phyloP scores from a whole-genome alignment of 2,113 vertebrate species.

The Glaucomys volans region DNA sequence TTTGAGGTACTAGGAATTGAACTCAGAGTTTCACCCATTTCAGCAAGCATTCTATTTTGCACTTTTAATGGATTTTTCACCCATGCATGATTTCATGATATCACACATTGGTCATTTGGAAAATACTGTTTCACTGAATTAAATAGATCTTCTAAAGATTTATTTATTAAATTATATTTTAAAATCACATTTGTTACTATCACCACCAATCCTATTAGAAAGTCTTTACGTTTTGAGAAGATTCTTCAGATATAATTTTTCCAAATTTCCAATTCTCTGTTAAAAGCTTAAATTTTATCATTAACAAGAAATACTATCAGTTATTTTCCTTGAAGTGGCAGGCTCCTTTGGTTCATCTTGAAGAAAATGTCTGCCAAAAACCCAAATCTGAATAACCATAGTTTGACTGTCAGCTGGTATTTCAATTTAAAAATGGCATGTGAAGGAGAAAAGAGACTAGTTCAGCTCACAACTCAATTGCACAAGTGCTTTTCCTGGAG shows the following conservation, averaged over 20 bases:
- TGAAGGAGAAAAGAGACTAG: background rate
- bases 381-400: background rate
- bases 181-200: background rate
- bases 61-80: background rate
- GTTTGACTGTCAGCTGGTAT: conserved; percentile 19
- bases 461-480: background rate
- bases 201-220: background rate
- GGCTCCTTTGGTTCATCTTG: conserved; percentile 46
- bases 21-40: too few species aligned
- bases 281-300: background rate
- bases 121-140: conserved; percentile 23
- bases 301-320: background rate
- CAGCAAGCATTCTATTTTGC: background rate
- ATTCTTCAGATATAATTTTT: conserved; percentile 12
- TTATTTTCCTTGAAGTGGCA: conserved; percentile 5
- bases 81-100: background rate
- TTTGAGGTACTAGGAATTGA: too few species aligned
- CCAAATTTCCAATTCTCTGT: conserved; percentile 37
- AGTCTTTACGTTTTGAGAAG: conserved; percentile 2
- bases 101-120: background rate
- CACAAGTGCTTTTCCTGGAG: background rate
- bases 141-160: background rate
- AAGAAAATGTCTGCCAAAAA: conserved; percentile 50
- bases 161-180: background rate
- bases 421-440: conserved; percentile 33